A percentile compares a stretch with the other conserved stretches of the same genome.
These are phyloP conservation scores for Tetragnatha montana DNA, from an alignment of 2,888 invertebrate species.

Conservation along the genomic window DNA sequence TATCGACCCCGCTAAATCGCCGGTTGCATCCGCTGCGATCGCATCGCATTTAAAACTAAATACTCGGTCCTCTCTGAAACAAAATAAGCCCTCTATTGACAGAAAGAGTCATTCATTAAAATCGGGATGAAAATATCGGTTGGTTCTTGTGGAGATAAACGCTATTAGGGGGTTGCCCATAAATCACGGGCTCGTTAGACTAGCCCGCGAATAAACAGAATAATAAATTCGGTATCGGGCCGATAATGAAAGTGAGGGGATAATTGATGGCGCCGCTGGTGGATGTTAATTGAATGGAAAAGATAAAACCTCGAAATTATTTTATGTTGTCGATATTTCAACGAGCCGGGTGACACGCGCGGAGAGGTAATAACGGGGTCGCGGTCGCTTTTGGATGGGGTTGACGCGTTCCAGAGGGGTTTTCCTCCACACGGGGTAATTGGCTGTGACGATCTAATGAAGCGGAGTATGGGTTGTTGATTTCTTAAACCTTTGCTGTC, in stretches of 20 bases:
- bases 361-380: conserved; percentile 6
- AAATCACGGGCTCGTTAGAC: conserved; percentile 52
- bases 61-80: conserved; percentile 3
- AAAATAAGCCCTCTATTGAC: conserved; percentile 47
- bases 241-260: conserved; percentile 56
- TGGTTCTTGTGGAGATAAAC: conserved; percentile 47
- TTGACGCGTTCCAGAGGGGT: not conserved
- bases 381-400: conserved; percentile 5
- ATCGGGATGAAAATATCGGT: conserved; percentile 28
- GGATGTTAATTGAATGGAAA: conserved; percentile 58
- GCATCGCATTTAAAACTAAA: conserved; percentile 24
- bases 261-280: conserved; percentile 52
- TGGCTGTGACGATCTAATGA: not conserved
- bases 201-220: conserved; percentile 34
- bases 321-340: conserved; percentile 57
- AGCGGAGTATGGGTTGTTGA: not conserved
- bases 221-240: conserved; percentile 40
- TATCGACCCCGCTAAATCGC: conserved; percentile 1
- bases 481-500: no score
- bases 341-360: conserved; percentile 16
- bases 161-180: conserved; percentile 22
- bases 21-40: not conserved
- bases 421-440: not conserved
- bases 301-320: conserved; percentile 61
- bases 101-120: conserved; percentile 41